Percentiles rank a stretch among this genome's conserved stretches.
Evolutionary conservation across 2,113 vertebrate species (phyloP).

Genomic region (Elgaria multicarinata): DNA sequence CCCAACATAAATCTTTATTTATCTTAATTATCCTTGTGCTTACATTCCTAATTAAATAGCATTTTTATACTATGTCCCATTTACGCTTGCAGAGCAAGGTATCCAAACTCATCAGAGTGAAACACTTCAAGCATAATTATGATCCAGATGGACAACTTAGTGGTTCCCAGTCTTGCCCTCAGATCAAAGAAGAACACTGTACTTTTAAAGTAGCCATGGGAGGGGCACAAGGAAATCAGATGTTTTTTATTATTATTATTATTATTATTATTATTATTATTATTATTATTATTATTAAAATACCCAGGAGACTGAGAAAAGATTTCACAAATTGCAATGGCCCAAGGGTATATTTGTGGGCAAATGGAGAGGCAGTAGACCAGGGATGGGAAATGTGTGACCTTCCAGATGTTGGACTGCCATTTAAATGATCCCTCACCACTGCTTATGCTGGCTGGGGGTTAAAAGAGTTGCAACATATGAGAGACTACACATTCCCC

Average conservation of each 20-base stretch:
- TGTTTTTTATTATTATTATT: neutral
- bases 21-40: neutral
- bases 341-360: neutral
- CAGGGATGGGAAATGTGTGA: neutral
- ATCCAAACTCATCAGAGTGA: neutral
- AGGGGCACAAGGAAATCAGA: neutral
- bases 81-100: neutral
- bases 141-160: neutral
- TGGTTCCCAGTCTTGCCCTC: neutral
- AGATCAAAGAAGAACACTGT: neutral
- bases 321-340: neutral
- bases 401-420: too few species aligned
- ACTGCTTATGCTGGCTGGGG: too few species aligned
- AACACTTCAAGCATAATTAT: neutral
- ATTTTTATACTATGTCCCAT: neutral
- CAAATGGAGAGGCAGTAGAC: neutral
- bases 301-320: neutral
- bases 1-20: neutral
- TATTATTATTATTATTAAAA: neutral
- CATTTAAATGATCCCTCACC: too few species aligned
- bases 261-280: neutral
- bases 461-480: too few species aligned
- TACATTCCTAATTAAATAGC: conserved; percentile 7
- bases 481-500: too few species aligned
- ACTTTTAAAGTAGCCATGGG: neutral